Conservation (phyloP, 2,888 invertebrate genomes). For the Nezara viridula region DNA sequence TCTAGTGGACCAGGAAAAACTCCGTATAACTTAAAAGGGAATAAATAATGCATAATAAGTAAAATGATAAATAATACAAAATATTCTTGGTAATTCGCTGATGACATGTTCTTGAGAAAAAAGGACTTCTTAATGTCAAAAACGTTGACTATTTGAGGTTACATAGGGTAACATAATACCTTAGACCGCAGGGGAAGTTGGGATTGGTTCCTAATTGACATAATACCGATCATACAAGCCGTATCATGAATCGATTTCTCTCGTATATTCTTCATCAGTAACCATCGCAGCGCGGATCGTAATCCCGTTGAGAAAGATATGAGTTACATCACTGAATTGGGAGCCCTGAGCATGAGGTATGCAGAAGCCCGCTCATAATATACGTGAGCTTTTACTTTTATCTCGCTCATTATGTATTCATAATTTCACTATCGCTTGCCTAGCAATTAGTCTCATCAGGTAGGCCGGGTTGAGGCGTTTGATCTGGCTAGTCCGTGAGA, state of each 20-base stretch:
- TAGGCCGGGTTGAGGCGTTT: not conserved
- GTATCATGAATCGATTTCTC: conserved; percentile 3
- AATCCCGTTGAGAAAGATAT: not conserved
- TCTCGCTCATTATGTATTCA: not conserved
- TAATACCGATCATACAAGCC: conserved; percentile 4
- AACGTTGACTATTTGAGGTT: not conserved
- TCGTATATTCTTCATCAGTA: not conserved
- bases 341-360: not conserved
- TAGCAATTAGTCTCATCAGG: conserved; percentile 5
- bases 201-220: not conserved
- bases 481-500: not conserved
- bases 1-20: too few species aligned
- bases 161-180: not conserved
- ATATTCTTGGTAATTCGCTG: too few species aligned
- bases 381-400: not conserved
- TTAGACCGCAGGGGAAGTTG: not conserved
- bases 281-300: not conserved
- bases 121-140: not conserved
- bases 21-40: too few species aligned
- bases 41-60: too few species aligned
- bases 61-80: too few species aligned
- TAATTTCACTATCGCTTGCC: not conserved
- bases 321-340: not conserved
- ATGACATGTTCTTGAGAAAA: not conserved
- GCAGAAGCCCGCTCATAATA: not conserved